Evolutionary conservation across 2,113 vertebrate species (phyloP), one percentile per base, ranked within the genome.

Genomic region (Siniperca chuatsi): DNA sequence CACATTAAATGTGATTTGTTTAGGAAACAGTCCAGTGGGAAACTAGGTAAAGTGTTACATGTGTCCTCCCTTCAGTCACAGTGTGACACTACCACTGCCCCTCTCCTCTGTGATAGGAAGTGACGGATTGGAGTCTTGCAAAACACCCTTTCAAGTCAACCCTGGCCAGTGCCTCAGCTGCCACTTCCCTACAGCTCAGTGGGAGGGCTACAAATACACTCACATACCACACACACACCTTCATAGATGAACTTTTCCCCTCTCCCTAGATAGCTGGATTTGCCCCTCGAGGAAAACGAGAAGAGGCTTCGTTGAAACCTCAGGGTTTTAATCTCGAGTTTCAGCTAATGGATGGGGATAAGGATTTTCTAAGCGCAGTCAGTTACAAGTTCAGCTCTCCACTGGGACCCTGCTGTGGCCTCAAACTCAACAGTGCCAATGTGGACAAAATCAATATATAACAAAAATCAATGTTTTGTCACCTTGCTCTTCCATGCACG

Each of bases 121-220:
- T 69, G 77, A 75, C 25, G 1, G 69, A 54, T 42, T 35, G 13
- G 71, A 79, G 35, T 48, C 58, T 23, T 48, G 78, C 66, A 78
- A 71, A 81, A 58, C 4, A 18, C 23, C 77, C 33, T 33, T 55
- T 77, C 58, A 76, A 81, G 29, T 23, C 0, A 29, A 29, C 58
- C 1, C 23, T 1, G 4, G 66, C 48, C 18, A 35, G 18, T 8
- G 10, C 29, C 76, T 74, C 82, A 69, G 54, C 70, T 78, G 68
- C 61, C 61, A 61, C 60, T 44, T 61, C 61, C 42, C 29, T 8
- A 12, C 42, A 50, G 40, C 68, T 78, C 37, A 71, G 48, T 23
- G 29, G 21, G 67, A n/a, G 55, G 52, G 29, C 42, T 40, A 50
- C 23, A 35, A 9, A 18, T 8, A 40, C 58, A 69, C 65, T 12